Conservation (phyloP, 2,797 vertebrate species). For the Botia almorhae region DNA sequence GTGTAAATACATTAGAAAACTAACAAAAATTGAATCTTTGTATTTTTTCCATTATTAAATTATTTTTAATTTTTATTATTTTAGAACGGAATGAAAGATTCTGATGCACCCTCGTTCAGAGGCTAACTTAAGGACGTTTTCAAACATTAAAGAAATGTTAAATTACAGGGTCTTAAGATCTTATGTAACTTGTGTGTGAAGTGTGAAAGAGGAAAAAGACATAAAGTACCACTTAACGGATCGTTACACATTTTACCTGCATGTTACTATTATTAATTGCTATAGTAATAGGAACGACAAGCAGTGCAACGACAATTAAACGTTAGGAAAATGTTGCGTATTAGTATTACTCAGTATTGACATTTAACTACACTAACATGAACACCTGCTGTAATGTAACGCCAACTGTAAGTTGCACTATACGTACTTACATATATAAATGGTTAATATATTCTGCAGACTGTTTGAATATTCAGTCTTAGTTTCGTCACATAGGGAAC, state of each 20-base stretch:
- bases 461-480: constrained; percentile 20
- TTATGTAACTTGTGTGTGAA: background rate
- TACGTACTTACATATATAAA: background rate
- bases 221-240: background rate
- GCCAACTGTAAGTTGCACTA: background rate
- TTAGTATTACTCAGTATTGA: background rate
- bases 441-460: constrained; percentile 6
- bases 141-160: background rate
- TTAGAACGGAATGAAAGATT: background rate
- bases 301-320: background rate
- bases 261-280: background rate
- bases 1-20: constrained; percentile 13
- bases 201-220: background rate
- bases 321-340: background rate
- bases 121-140: background rate
- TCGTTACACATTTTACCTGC: background rate
- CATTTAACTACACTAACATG: background rate
- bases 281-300: background rate
- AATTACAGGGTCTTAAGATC: background rate
- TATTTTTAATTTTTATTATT: background rate
- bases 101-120: background rate
- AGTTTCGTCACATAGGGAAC: constrained; percentile 17
- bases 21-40: background rate
- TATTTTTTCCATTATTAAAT: background rate
- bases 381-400: background rate